A percentile compares a stretch with the other conserved stretches of the same genome.
phyloP scores from a whole-genome alignment of 2,797 vertebrate genomes.

The Enteromius viviparus region DNA sequence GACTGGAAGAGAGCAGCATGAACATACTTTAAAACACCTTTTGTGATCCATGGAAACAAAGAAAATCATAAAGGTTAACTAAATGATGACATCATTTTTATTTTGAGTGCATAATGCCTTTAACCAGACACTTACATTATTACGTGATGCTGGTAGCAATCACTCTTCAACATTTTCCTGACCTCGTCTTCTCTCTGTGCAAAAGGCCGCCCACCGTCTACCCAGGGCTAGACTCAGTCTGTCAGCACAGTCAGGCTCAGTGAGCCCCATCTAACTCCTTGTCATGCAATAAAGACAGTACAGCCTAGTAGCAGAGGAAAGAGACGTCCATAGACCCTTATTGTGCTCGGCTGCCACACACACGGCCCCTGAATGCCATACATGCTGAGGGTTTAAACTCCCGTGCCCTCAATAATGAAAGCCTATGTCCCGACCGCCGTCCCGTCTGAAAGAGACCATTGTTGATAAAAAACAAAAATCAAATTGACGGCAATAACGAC shows the following conservation, averaged over 20 bases:
- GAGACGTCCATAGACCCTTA: constrained; percentile 51
- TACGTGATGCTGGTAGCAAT: background rate
- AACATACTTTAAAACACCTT: background rate
- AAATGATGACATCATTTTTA: background rate
- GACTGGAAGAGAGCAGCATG: background rate
- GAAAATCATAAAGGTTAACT: background rate
- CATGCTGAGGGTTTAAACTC: constrained; percentile 66
- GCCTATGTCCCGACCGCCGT: constrained; percentile 46
- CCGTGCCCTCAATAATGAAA: constrained; percentile 67
- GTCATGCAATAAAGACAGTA: constrained; percentile 52
- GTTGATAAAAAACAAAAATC: constrained; percentile 73
- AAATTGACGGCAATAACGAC: constrained; percentile 75
- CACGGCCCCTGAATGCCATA: constrained; percentile 55
- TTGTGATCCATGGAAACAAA: background rate
- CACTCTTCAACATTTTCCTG: background rate
- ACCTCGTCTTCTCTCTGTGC: constrained; percentile 10
- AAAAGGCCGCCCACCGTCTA: constrained; percentile 13
- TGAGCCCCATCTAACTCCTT: constrained; percentile 52
- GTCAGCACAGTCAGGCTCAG: constrained; percentile 47
- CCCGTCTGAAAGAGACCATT: constrained; percentile 74
- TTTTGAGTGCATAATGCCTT: background rate
- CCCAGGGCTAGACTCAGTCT: constrained; percentile 28
- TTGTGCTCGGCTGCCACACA: constrained; percentile 53
- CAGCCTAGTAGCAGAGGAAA: constrained; percentile 43
- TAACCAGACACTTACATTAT: background rate